Evolutionary conservation across 2,797 vertebrate genomes (phyloP), one percentile per base, ranked within the genome.

Genomic region (Crotalus adamanteus): DNA sequence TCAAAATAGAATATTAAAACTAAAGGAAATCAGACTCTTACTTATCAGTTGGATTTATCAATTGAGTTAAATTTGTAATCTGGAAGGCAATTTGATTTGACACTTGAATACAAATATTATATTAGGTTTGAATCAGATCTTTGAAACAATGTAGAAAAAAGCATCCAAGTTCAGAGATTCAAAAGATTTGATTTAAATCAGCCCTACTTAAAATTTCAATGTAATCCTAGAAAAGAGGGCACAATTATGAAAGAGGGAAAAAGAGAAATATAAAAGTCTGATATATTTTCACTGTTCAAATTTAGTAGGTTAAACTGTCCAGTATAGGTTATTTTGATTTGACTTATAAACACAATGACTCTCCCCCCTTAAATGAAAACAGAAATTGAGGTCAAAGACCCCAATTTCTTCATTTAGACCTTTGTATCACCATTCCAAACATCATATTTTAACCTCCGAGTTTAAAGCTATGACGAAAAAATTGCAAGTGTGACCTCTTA

Each of bases 311-410:
- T 97, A 97, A 97, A 96, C 93, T 96, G 14, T 95, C 94, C 95
- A 94, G 60, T 95, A 92, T 59, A 95, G 92, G 95, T 96, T 96
- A 96, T 83, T 93, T 28, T 93, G 63, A 94, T 96, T 97, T 94
- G 95, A 91, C 86, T 60, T 93, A 92, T 91, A 96, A 96, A 97
- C 93, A 95, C 2, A 94, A 90, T 95, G 42, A 16, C 93, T 89
- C 90, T 86, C 63, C 92, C 25, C 11, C 93, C 93, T 87, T 86
- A 87, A 73, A 63, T 2, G 59, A 92, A 73, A 96, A 91, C 73
- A 96, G 91, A 97, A 96, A 97, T 95, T 97, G 96, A 97, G 97
- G 96, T 97, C 95, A 94, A 93, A 95, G 96, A 97, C 96, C 96
- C 93, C 97, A 97, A 97, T 97, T 97, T 96, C 94, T 97, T 95